A percentile compares a stretch with the other conserved stretches of the same genome.
Evolutionary conservation across 1,140 invertebrate genomes (phyloP).

Genomic region (Homarus americanus): DNA sequence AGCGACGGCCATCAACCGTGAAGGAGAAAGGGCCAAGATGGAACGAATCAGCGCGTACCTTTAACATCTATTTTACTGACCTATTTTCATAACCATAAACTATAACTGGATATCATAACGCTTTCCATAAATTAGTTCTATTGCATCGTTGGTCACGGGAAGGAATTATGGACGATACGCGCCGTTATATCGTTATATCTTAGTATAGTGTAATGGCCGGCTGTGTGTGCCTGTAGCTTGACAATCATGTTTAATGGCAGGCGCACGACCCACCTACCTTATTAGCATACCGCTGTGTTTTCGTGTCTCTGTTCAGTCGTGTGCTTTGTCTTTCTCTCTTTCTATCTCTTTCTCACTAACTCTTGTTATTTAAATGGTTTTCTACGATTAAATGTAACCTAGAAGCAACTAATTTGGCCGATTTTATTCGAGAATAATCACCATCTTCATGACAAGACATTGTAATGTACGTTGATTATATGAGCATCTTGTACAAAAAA

Average conservation of each 20-base stretch:
- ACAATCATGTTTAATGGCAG: not conserved
- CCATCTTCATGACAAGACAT: too few relatives aligned
- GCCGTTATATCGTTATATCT: conserved; percentile 13
- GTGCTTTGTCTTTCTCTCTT: too few relatives aligned
- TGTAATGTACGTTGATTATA: too few relatives aligned
- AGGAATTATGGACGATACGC: conserved; percentile 21
- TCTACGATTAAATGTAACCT: too few relatives aligned
- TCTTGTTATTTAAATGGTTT: too few relatives aligned
- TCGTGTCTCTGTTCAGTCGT: too few relatives aligned
- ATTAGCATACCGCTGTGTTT: too few relatives aligned
- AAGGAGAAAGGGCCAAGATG: conserved; percentile 13
- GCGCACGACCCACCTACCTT: too few relatives aligned
- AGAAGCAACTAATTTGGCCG: too few relatives aligned
- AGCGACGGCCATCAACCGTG: not conserved
- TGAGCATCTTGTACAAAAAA: too few relatives aligned
- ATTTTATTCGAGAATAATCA: too few relatives aligned
- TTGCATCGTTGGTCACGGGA: conserved; percentile 28
- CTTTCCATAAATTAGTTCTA: conserved; percentile 47
- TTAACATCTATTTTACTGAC: conserved; percentile 36
- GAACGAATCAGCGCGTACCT: conserved; percentile 26
- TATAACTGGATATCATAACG: conserved; percentile 36
- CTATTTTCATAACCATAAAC: conserved; percentile 47
- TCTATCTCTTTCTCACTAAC: too few relatives aligned
- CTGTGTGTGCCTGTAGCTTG: not conserved
- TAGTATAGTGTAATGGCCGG: not conserved